Conservation (phyloP, 2,797 vertebrate genomes). For the Trachops cirrhosus region DNA sequence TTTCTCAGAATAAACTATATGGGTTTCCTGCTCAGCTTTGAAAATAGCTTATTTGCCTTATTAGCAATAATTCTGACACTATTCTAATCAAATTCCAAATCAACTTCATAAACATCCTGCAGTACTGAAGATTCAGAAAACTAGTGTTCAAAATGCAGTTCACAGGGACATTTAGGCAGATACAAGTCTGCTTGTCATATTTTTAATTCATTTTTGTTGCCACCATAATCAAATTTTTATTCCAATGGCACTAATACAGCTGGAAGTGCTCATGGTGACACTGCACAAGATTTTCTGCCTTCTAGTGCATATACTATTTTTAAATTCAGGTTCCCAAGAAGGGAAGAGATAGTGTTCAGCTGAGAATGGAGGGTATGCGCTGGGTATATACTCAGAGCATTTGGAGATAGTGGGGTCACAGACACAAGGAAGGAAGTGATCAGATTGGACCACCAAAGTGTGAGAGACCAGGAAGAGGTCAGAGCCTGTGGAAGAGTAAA, state of each 20-base stretch:
- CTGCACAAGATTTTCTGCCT: neutral
- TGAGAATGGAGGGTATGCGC: neutral
- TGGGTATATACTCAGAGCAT: neutral
- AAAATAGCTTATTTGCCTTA: slow-evolving; percentile 39
- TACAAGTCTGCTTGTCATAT: neutral
- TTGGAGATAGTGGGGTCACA: neutral
- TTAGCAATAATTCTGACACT: slow-evolving; percentile 5
- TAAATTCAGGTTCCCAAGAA: neutral
- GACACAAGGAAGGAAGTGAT: neutral
- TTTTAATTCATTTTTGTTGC: neutral
- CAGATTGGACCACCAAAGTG: neutral
- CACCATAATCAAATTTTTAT: neutral
- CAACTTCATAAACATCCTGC: neutral
- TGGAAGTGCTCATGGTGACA: neutral
- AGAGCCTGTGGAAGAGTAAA: neutral
- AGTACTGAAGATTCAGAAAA: slow-evolving; percentile 9
- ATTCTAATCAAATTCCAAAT: slow-evolving; percentile 25
- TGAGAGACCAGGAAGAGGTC: neutral
- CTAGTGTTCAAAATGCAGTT: neutral
- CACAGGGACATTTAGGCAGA: neutral
- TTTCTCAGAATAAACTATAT: slow-evolving; percentile 23
- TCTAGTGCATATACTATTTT: neutral
- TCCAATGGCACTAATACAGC: neutral
- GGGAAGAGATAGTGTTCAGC: neutral
- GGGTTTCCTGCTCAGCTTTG: neutral